Conservation (phyloP, 1,140 invertebrate species). For the Choristoneura fumiferana region DNA sequence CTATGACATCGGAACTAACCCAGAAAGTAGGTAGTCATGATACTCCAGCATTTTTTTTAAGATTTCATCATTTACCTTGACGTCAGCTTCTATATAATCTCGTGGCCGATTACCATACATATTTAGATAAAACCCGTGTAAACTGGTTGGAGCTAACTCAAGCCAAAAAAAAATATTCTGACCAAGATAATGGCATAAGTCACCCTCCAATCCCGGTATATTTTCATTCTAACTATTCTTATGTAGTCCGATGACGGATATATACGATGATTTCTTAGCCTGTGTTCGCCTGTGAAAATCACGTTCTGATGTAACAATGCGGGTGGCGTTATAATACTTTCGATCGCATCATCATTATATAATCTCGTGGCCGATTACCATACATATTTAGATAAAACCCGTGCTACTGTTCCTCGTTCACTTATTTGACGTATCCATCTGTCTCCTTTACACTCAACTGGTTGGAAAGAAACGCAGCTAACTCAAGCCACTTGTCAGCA, state of each 20-base stretch:
- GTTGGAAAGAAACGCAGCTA: no score
- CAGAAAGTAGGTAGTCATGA: no score
- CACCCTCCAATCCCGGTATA: no score
- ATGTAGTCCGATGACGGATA: slow-evolving; percentile 4
- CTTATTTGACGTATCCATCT: no score
- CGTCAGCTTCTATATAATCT: slow-evolving; percentile 5
- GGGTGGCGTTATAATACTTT: slow-evolving; percentile 3
- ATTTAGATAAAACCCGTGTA: no score
- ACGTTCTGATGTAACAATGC: slow-evolving; percentile 30
- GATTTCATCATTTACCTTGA: slow-evolving; percentile 10
- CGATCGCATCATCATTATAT: slow-evolving; percentile 13
- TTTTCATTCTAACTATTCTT: slow-evolving; percentile 13
- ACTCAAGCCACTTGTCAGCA: no score
- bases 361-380: slow-evolving; percentile 10
- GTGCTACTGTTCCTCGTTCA: no score
- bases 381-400: not conserved
- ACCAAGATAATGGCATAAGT: no score
- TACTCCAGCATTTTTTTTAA: not conserved
- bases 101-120: slow-evolving; percentile 10
- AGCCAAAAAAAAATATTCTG: no score
- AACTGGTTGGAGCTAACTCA: no score
- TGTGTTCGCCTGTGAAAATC: slow-evolving; percentile 23
- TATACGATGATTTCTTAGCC: slow-evolving; percentile 7
- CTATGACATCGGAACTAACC: no score
- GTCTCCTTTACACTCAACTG: no score